phyloP scores from a whole-genome alignment of 2,113 vertebrate species.

The Lanius ludovicianus region DNA sequence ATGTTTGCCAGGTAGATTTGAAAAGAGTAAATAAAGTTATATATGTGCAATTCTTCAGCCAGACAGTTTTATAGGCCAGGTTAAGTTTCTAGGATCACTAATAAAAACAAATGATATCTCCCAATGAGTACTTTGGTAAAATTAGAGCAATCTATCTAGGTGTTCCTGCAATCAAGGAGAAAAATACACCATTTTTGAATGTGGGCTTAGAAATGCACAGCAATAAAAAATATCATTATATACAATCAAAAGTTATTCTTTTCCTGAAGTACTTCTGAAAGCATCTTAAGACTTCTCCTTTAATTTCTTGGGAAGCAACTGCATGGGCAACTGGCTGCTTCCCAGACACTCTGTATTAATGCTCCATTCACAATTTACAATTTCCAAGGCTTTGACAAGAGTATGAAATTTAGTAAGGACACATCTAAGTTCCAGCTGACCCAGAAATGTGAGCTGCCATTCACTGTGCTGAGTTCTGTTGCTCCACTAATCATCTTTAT shows the following conservation, averaged over 20 bases:
- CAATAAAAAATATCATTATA: background rate
- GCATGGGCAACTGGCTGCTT: conserved; percentile 11
- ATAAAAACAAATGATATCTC: background rate
- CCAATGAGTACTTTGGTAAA: background rate
- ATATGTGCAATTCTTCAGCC: background rate
- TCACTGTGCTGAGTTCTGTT: background rate
- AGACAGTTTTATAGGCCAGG: background rate
- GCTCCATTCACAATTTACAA: background rate
- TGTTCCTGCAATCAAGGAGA: background rate
- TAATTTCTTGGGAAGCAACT: conserved; percentile 5
- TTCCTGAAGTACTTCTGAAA: background rate
- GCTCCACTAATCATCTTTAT: background rate
- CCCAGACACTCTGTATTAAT: background rate
- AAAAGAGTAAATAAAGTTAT: background rate
- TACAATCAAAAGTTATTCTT: background rate
- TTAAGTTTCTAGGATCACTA: background rate
- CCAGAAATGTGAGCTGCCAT: conserved; percentile 30
- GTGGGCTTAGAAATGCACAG: background rate
- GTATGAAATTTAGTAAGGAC: background rate
- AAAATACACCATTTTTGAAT: background rate
- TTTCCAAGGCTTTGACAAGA: conserved; percentile 15
- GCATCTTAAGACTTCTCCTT: background rate
- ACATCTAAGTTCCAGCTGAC: background rate
- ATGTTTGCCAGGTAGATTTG: background rate
- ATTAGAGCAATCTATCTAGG: background rate